Base-by-base conservation (phyloP, 2,797 vertebrate genomes). In the Scolopax rusticola region DNA sequence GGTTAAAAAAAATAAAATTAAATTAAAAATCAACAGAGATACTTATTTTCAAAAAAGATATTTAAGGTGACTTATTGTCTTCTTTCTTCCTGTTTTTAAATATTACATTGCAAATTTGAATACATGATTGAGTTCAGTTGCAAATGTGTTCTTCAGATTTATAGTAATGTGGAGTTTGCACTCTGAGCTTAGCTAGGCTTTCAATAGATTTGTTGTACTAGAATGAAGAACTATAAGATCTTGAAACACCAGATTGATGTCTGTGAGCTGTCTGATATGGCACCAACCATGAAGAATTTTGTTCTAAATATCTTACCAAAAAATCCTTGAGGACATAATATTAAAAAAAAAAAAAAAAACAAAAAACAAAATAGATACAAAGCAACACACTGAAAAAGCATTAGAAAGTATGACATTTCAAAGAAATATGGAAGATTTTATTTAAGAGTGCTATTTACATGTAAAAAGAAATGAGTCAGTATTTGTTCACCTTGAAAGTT, bases 251-350 rank as follows among this genome's bases (percentile, higher is more conserved):
- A 14, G 38, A 56, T 6, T 47, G 51, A 65, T 30, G 25, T 65
- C 38, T 23, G 21, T 5, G 32, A 81, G 19, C 13, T 81, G 32
- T 18, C 51, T 27, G 8, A 75, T 64, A 40, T 1, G 20, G 9
- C 30, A 92, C 4, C 15, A 64, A 32, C 15, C 20, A 63, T 3
- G 21, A 71, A 60, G 2, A 57, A 6, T 5, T 15, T 43, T 63
- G 54, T 40, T 40, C 43, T 56, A 15, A 67, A 51, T 45, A 63
- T 21, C 8, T 71, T 53, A 69, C 21, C 2, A 16, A 78, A 50
- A n/a, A 45, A 6, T 0, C 2, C 6, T 33, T 12, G 11, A 53
- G n/a, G 3, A 43, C 27, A 12, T 56, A 43, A 43, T 19, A 27
- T 2, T 67, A 87, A 28, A 56, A 15, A 17, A 0, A 24, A 41